phyloP scores from a whole-genome alignment of 2,797 vertebrate species.

The Tachyglossus aculeatus region DNA sequence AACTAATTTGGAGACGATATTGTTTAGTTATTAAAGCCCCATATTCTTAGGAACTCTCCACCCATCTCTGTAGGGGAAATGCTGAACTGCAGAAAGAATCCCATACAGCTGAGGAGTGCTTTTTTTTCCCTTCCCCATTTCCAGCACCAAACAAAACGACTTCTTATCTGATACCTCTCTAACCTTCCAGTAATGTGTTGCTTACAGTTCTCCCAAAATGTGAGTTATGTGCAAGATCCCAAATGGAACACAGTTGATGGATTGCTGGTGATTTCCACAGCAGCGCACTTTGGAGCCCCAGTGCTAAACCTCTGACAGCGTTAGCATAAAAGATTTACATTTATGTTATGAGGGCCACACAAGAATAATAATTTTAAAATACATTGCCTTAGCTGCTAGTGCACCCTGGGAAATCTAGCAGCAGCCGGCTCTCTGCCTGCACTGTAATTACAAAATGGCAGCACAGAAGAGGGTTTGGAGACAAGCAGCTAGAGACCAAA shows the following conservation, averaged over 20 bases:
- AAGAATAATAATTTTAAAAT: constrained; percentile 83
- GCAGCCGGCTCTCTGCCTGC: constrained; percentile 68
- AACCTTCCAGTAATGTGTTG: constrained; percentile 70
- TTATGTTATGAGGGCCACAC: constrained; percentile 80
- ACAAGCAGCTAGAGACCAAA: constrained; percentile 74
- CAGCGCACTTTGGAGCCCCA: constrained; percentile 76
- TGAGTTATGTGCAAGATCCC: constrained; percentile 71
- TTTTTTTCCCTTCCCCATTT: neutral
- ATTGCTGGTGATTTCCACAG: constrained; percentile 77
- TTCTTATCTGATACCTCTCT: constrained; percentile 26
- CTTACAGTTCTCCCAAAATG: constrained; percentile 61
- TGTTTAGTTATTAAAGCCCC: constrained; percentile 11
- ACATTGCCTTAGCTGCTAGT: constrained; percentile 75
- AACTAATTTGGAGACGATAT: constrained; percentile 51
- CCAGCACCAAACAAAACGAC: neutral
- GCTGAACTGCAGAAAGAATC: neutral
- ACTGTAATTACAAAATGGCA: constrained; percentile 82
- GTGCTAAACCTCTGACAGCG: constrained; percentile 78
- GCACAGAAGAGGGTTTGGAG: constrained; percentile 72
- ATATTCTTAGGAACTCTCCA: constrained; percentile 45
- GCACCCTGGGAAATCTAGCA: constrained; percentile 79
- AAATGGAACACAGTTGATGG: constrained; percentile 73
- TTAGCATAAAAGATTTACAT: constrained; percentile 85
- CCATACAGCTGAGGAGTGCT: neutral
- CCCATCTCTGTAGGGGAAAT: neutral